phyloP scores from a whole-genome alignment of 2,797 vertebrate species.

The Arremon brunneinucha region DNA sequence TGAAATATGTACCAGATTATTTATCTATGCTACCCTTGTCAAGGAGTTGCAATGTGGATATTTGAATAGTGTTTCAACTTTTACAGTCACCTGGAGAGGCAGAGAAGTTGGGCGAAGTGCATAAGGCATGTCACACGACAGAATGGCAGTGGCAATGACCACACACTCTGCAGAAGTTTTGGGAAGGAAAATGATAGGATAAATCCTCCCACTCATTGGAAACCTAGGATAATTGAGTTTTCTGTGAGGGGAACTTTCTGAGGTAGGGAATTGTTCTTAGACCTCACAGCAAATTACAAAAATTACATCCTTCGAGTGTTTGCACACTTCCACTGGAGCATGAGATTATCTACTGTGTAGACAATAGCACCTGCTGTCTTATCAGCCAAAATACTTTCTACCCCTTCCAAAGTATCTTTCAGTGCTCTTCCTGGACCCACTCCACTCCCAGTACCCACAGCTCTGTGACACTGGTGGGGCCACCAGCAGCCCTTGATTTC shows the following conservation, averaged over 20 bases:
- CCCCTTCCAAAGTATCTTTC: neutral
- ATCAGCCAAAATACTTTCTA: neutral
- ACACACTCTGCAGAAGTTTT: neutral
- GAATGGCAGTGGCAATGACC: neutral
- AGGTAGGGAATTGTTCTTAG: neutral
- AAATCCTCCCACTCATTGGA: neutral
- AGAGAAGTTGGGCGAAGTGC: neutral
- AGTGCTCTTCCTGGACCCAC: too few species aligned
- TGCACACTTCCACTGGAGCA: neutral
- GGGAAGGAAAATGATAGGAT: neutral
- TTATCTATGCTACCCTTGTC: neutral
- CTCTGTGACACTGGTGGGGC: neutral
- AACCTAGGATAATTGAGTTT: neutral
- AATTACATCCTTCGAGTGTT: neutral
- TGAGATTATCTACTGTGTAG: neutral
- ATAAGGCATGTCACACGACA: neutral
- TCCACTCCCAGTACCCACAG: too few species aligned
- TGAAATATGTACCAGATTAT: neutral
- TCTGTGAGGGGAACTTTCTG: neutral
- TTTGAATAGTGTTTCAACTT: neutral
- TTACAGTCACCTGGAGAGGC: constrained; percentile 7
- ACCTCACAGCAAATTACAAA: neutral
- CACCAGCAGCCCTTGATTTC: neutral
- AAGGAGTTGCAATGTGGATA: neutral
- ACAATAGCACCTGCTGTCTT: neutral